Percentiles rank a stretch among this genome's conserved stretches.
phyloP scores from a whole-genome alignment of 2,888 invertebrate genomes.

The Lasioglossum figueresi region DNA sequence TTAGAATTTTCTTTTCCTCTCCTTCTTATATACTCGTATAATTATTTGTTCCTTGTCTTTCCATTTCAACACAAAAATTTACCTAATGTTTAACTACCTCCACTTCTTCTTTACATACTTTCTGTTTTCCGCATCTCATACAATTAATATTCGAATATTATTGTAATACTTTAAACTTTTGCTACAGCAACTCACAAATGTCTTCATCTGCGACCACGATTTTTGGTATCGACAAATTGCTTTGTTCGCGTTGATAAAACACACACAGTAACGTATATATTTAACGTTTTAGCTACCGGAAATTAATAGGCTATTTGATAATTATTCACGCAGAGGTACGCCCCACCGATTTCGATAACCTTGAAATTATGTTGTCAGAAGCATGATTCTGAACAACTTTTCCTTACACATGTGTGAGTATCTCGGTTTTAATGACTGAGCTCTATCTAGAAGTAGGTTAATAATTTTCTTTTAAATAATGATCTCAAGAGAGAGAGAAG shows the following conservation, averaged over 20 bases:
- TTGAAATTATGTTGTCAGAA: too few relatives aligned
- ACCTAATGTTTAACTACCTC: too few relatives aligned
- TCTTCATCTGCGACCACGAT: too few relatives aligned
- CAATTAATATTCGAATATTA: background rate
- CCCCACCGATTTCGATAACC: too few relatives aligned
- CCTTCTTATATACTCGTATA: background rate
- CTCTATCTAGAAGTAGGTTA: background rate
- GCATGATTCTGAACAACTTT: background rate
- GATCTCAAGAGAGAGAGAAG: background rate
- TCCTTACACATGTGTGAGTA: background rate
- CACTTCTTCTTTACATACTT: too few relatives aligned
- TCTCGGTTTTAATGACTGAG: background rate
- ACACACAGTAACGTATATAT: background rate
- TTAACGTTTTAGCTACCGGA: background rate
- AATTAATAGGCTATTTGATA: too few relatives aligned
- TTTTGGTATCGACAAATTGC: background rate
- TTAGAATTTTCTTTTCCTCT: background rate
- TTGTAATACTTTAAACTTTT: too few relatives aligned
- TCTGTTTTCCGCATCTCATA: background rate
- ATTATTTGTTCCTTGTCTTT: background rate
- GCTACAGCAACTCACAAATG: too few relatives aligned
- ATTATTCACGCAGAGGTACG: too few relatives aligned
- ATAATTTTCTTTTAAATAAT: background rate
- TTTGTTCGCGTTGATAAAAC: background rate
- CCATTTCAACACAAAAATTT: background rate